Base-by-base conservation (phyloP, 2,113 vertebrate genomes). In the Heterochromis multidens region DNA sequence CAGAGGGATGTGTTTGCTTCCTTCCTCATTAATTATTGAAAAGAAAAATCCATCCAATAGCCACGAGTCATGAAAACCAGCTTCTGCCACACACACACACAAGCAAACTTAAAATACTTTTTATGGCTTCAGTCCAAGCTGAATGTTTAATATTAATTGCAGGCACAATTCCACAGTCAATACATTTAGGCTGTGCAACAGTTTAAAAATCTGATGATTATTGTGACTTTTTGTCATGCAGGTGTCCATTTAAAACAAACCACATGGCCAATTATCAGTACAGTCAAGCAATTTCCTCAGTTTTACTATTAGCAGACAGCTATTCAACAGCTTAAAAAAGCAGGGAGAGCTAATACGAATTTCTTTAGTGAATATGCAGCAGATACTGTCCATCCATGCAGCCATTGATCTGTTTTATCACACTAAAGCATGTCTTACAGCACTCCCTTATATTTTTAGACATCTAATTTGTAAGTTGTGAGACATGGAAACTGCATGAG, bases 11-110 rank as follows among this genome's bases (percentile, higher is more conserved):
- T 58, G 63, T 89, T 83, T 77, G 14, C 63, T 77, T 57, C 82
- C 79, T 77, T 77, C 80, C 33, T 57, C 43, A 86, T 92, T 81
- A 89, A 92, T 91, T 80, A 92, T 89, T 91, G 31, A 90, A 56
- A 60, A 88, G 74, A 81, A 83, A 90, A 88, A 84, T 89, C 81
- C 63, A 70, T 56, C 52, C 62, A 58, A 58, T 54, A 40, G 62
- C 77, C 63, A 80, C 62, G 31, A 84, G 46, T 61, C 81, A 87
- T 79, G 63, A 77, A 37, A 80, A 79, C 43, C 60, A 80, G 79
- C 59, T 67, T 70, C 70, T 61, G 52, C 65, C 29, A 40, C 67
- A 21, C 61, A 17, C 3, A 65, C 49, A 78, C 56, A 58, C 10
- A 5, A 49, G 40, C 65, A 70, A 46, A 70, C 37, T 37, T 70